A percentile compares a stretch with the other conserved stretches of the same genome.
Conservation (phyloP, 2,888 invertebrate species). For the Heliothis peltigera region DNA sequence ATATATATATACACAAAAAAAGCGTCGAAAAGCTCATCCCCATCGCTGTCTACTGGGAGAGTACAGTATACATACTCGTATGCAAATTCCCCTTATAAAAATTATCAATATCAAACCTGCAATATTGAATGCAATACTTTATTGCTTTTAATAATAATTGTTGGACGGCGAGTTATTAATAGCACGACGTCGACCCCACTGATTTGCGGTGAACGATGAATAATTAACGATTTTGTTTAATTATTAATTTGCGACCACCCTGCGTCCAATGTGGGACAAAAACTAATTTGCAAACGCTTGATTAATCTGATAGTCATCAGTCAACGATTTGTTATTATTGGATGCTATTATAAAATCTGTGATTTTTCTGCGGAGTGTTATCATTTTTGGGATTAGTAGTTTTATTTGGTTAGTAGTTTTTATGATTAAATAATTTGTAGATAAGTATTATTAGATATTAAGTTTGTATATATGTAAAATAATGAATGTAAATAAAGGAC, state of each 20-base stretch:
- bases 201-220: constrained; percentile 62
- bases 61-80: too few species aligned
- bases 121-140: constrained; percentile 39
- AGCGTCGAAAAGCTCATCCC: too few species aligned
- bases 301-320: constrained; percentile 36
- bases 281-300: constrained; percentile 31
- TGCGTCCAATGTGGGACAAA: constrained; percentile 34
- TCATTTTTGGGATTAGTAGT: too few species aligned
- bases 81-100: neutral
- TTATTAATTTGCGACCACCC: constrained; percentile 61
- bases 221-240: constrained; percentile 68
- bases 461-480: too few species aligned
- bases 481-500: too few species aligned
- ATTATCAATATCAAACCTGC: neutral
- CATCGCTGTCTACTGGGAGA: too few species aligned
- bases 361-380: too few species aligned
- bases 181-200: constrained; percentile 58
- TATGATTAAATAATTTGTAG: too few species aligned
- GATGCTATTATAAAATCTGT: neutral
- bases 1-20: too few species aligned
- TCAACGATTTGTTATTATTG: constrained; percentile 20
- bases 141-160: constrained; percentile 66
- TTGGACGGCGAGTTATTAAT: constrained; percentile 73
- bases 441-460: too few species aligned
- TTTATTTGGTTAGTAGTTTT: too few species aligned